Evolutionary conservation across 2,113 vertebrate genomes (phyloP), one percentile per base, ranked within the genome.

Genomic region (Felis chaus): DNA sequence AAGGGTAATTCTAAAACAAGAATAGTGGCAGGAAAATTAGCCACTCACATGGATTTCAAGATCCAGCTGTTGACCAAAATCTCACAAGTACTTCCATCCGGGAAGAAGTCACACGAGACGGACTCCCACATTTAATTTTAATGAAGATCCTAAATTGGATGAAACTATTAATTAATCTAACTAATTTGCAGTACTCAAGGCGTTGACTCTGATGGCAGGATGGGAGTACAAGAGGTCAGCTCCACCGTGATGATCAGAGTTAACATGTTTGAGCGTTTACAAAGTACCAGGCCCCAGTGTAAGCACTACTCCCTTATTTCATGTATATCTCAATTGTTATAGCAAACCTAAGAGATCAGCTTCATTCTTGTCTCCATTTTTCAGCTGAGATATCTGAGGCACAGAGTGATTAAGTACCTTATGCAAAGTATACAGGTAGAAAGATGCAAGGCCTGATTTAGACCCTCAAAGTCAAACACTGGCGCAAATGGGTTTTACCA

Each of bases 101-200:
- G 66, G 65, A 89, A 95, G 80, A 95, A 97, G 68, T 84, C 83
- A 96, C 69, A 78, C 1, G 61, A 97, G 91, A 79, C 33, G 97
- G 80, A 93, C 79, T 97, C 65, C 94, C 33, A 92, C 73, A 92
- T 95, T 97, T 93, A 96, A 89, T 53, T 97, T 95, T 97, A 98
- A 97, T 98, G 73, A 97, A 89, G 81, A 96, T 88, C 55, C 71
- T 96, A 96, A 97, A 95, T 76, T 89, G 79, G 80, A 95, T 90
- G 74, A 94, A 97, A 96, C 89, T 94, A 95, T 96, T 95, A 96
- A 96, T 97, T 97, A 97, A 97, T 97, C 71, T 91, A 96, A 86
- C 87, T 98, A 88, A 97, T 97, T 95, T 95, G 31, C 31, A 94
- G 36, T 95, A 86, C 48, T 98, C 65, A 79, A 91, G 55, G n/a